Evolutionary conservation across 2,113 vertebrate species (phyloP), one percentile per base, ranked within the genome.

Genomic region (Dicerorhinus sumatrensis): DNA sequence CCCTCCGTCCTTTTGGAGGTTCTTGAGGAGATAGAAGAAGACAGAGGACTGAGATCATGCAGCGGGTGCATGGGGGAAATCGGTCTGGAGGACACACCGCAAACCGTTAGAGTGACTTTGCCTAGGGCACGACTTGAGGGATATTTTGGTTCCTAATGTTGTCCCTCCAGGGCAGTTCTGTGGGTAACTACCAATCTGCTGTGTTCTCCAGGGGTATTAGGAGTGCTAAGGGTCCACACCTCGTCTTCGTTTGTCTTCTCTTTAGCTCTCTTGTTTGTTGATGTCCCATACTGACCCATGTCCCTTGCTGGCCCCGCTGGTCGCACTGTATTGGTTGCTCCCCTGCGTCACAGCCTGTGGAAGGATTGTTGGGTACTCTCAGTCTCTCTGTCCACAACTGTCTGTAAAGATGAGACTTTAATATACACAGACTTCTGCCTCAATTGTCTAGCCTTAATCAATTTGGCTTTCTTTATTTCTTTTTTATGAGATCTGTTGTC

Each of bases 401-500:
- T 94, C 95, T 86, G 25, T 86, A 86, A 94, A 97, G 79, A 96
- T 85, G 36, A 77, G 36, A 31, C 62, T 85, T 92, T 88, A 89
- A 54, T 51, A 16, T 91, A 84, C 70, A 92, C 48, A 80, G 88
- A 39, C 60, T 92, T 93, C 93, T 95, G 81, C 80, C 93, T 96
- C 88, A 67, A 72, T 81, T 76, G 80, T 42, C 33, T 56, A 63
- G 80, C 21, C 54, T 97, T 88, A 97, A 96, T 95, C 94, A 95
- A 39, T 88, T 94, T 95, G 65, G 42, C 87, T 85, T 93, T 83
- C 51, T 95, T 89, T 76, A 56, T 93, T 93, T 94, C 69, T 93
- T 92, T 85, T 95, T 81, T 80, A 91, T 90, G 94, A 93, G 65
- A 82, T 91, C 83, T 97, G 82, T 81, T 97, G 88, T 97, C 80